Conservation (phyloP, 2,797 vertebrate genomes). For the Sebastes oblongus region DNA sequence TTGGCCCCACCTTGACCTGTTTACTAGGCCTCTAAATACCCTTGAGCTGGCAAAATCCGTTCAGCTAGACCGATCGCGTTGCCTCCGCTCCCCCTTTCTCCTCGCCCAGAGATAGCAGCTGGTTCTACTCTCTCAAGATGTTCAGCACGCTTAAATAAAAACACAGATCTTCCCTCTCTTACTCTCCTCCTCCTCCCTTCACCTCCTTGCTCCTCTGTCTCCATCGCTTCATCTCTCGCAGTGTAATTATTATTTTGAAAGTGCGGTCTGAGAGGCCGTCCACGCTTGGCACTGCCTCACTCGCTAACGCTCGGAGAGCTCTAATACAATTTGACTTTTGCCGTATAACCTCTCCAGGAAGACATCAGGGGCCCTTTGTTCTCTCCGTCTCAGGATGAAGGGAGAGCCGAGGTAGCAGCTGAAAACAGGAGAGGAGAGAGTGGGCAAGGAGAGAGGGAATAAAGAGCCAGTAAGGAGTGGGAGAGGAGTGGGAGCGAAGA, state of each 20-base stretch:
- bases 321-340: constrained; percentile 79
- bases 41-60: constrained; percentile 37
- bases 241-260: constrained; percentile 81
- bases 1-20: constrained; percentile 55
- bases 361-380: constrained; percentile 72
- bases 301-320: constrained; percentile 54
- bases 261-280: constrained; percentile 65
- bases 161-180: constrained; percentile 64
- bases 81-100: constrained; percentile 21
- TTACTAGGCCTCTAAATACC: constrained; percentile 35
- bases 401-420: constrained; percentile 21
- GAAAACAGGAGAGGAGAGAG: constrained; percentile 10
- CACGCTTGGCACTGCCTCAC: constrained; percentile 69
- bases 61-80: constrained; percentile 31
- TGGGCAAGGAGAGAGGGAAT: constrained; percentile 8
- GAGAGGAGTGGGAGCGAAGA: constrained; percentile 15
- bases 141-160: constrained; percentile 71
- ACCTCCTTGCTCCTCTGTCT: constrained; percentile 54
- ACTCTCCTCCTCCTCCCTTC: constrained; percentile 47
- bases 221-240: constrained; percentile 57
- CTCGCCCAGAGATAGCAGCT: constrained; percentile 71
- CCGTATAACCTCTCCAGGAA: constrained; percentile 74
- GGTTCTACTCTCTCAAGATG: constrained; percentile 75
- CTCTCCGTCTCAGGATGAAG: constrained; percentile 35
- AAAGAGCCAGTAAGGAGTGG: background rate